phyloP scores from a whole-genome alignment of 2,888 invertebrate genomes.

The Eupithecia pulchellata region DNA sequence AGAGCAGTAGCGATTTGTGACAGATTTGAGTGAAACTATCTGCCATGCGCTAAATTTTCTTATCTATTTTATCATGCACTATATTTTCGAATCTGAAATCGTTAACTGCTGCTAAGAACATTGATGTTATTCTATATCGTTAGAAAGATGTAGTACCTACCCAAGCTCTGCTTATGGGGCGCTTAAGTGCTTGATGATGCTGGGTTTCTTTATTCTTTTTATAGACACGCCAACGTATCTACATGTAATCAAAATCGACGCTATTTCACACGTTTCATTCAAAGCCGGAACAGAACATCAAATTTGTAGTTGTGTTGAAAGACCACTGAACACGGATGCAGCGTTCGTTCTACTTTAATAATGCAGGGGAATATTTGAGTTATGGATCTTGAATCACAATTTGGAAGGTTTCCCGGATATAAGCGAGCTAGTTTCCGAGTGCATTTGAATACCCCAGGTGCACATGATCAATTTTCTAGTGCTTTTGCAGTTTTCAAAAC shows the following conservation, averaged over 20 bases:
- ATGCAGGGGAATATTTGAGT: constrained; percentile 32
- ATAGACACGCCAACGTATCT: too few species aligned
- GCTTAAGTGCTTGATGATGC: too few species aligned
- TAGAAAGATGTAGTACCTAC: too few species aligned
- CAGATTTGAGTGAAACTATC: neutral
- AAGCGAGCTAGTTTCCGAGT: constrained; percentile 12
- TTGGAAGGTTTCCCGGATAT: constrained; percentile 25
- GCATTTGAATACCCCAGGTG: constrained; percentile 13
- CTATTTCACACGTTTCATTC: neutral
- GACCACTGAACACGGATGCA: constrained; percentile 21
- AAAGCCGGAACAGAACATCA: neutral
- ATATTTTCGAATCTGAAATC: too few species aligned
- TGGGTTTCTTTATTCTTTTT: too few species aligned
- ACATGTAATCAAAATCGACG: neutral
- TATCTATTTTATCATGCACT: too few species aligned
- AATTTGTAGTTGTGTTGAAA: constrained; percentile 4
- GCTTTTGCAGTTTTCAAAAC: neutral
- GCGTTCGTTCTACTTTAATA: constrained; percentile 29
- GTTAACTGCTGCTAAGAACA: neutral
- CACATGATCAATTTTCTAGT: neutral
- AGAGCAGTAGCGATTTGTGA: neutral
- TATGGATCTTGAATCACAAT: constrained; percentile 30
- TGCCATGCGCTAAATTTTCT: neutral
- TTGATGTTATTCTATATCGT: neutral
- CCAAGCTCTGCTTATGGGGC: too few species aligned